These are phyloP conservation scores for Chaitophorus viminalis DNA, from an alignment of 2,888 invertebrate genomes.

Conservation along the genomic window DNA sequence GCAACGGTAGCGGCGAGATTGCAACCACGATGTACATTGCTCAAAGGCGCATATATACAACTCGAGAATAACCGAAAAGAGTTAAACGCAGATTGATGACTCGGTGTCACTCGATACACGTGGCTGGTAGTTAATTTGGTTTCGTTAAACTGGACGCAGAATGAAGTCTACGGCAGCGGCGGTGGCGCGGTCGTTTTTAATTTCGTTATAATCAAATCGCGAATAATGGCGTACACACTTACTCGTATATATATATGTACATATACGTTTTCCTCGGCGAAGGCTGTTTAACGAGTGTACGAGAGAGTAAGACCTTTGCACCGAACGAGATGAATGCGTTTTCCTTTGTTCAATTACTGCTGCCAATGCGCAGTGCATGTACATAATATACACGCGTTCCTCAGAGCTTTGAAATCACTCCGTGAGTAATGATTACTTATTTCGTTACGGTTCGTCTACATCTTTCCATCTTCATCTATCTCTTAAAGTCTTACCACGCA, in stretches of 20 bases:
- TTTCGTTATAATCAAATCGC: constrained; percentile 15
- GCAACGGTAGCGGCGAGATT: no score
- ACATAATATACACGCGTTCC: background rate
- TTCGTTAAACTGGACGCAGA: background rate
- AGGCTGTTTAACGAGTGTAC: background rate
- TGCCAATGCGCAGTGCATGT: background rate
- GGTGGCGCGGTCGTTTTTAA: background rate
- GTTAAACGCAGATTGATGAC: constrained; percentile 35
- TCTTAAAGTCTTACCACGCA: no score
- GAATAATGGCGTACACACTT: background rate
- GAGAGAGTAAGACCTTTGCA: background rate
- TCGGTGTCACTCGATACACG: background rate
- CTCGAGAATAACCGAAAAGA: background rate
- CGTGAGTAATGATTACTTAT: constrained; percentile 9
- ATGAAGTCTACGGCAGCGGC: background rate
- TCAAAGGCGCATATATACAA: background rate
- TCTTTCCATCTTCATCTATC: no score
- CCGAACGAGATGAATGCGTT: constrained; percentile 3
- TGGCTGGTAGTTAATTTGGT: background rate
- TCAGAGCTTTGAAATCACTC: background rate
- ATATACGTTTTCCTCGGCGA: background rate
- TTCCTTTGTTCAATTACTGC: background rate
- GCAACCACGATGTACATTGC: background rate
- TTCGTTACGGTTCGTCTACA: background rate
- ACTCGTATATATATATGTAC: background rate